Evolutionary conservation across 1,140 invertebrate species (phyloP), one percentile per base, ranked within the genome.

Genomic region (Tetragnatha versicolor): DNA sequence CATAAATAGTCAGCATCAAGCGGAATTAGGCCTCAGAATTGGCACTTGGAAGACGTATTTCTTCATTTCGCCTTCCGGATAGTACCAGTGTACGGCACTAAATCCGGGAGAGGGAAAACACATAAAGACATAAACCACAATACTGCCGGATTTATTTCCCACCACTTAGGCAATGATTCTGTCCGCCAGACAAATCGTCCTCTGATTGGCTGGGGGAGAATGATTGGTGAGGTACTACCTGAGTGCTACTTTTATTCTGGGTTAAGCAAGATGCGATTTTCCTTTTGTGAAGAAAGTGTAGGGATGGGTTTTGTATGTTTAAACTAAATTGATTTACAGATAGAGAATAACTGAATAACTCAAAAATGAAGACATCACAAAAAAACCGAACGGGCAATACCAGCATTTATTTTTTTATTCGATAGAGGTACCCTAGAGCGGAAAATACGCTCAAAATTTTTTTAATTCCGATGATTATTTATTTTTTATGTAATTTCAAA

Each of bases 111-210:
- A 58, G 3, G 33, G 20, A 3, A n/a, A 33, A 35, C 55, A 3
- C 55, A 58, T 6, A n/a, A 33, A 35, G 29, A 3, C 55, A 58
- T 58, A 58, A 58, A 58, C 55, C 55, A 35, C 55, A 58, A 20
- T 58, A 33, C 55, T 58, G n/a, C n/a, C 55, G 22, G 55, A 58
- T 58, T 58, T 58, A 58, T 58, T 58, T 58, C 39, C 55, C 6
- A 17, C 14, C 1, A 3, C 2, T n/a, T 17, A 22, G 29, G 31
- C 5, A 33, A 6, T 2, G 25, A 7, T 12, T 0, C 1, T 55
- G 25, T 14, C 31, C n/a, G n/a, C n/a, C n/a, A n/a, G n/a, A n/a
- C n/a, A 10, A n/a, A 33, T 58, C 0, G 55, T 4, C 10, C 6
- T 58, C 35, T 33, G 55, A 9, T 33, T 58, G 31, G 29, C 5